phyloP scores from a whole-genome alignment of 2,113 vertebrate genomes.

The Marmota monax region DNA sequence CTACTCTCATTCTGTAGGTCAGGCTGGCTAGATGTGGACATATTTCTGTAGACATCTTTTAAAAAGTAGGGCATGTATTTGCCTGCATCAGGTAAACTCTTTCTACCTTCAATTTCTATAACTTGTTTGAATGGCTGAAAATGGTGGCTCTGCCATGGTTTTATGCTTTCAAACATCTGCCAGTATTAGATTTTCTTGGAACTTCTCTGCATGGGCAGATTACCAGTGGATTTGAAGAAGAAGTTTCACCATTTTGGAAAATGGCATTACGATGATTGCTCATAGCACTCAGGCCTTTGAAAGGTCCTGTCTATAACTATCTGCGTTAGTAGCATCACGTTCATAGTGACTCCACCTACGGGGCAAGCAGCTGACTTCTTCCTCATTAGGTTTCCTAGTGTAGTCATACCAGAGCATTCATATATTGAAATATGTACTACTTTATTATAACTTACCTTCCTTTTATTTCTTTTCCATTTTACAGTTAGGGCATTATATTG shows the following conservation, averaged over 20 bases:
- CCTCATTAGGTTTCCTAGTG: background rate
- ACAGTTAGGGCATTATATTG: conserved; percentile 52
- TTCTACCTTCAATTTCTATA: background rate
- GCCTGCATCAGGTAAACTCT: background rate
- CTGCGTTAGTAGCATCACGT: background rate
- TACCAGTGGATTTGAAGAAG: background rate
- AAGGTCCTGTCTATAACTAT: background rate
- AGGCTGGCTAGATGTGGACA: background rate
- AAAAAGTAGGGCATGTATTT: background rate
- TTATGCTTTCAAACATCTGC: background rate
- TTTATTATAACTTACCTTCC: conserved; percentile 67
- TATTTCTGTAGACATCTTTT: background rate
- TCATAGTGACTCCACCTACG: background rate
- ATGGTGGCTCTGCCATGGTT: background rate
- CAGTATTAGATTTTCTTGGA: background rate
- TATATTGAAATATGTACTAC: conserved; percentile 42
- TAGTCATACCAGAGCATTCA: background rate
- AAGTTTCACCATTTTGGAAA: background rate
- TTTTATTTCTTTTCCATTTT: conserved; percentile 73
- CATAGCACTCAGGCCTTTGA: background rate
- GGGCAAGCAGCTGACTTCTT: background rate
- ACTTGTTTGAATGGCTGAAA: background rate
- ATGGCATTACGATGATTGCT: background rate
- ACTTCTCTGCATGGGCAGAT: background rate
- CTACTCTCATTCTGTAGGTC: background rate